These are phyloP conservation scores for Eremophila alpestris DNA, from an alignment of 2,797 vertebrate genomes.

Conservation along the genomic window DNA sequence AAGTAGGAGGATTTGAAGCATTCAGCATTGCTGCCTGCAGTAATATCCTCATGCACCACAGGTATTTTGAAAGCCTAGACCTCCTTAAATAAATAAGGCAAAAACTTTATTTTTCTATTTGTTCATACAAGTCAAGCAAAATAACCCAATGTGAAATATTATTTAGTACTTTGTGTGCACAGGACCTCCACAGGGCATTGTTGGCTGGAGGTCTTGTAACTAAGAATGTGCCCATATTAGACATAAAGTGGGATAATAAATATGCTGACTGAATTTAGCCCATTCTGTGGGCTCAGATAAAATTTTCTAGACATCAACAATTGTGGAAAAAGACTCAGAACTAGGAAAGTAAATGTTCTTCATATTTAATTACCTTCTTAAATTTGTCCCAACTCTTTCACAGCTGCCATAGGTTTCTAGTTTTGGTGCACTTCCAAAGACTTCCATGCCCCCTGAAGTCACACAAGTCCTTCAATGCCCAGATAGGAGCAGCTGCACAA, in stretches of 20 bases:
- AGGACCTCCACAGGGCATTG: background rate
- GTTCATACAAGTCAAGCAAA: background rate
- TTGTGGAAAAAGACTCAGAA: background rate
- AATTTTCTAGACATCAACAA: background rate
- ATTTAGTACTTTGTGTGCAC: background rate
- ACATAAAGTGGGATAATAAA: background rate
- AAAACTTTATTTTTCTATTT: background rate
- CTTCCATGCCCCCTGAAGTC: background rate
- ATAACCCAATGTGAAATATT: background rate
- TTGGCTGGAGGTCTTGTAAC: background rate
- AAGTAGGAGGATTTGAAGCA: background rate
- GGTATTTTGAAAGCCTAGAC: background rate
- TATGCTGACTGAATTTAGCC: background rate
- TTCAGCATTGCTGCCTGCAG: background rate
- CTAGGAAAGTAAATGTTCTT: background rate
- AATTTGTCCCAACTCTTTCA: background rate
- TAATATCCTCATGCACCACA: background rate
- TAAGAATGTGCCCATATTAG: background rate
- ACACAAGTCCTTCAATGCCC: background rate
- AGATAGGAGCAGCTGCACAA: constrained; percentile 42
- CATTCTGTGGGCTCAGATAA: rapidly evolving
- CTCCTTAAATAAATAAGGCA: background rate
- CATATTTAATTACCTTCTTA: background rate
- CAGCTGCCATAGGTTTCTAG: background rate
- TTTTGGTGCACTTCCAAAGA: constrained; percentile 15